Evolutionary conservation across 2,888 invertebrate species (phyloP), one percentile per base, ranked within the genome.

Genomic region (Dasysyrphus tricinctus): DNA sequence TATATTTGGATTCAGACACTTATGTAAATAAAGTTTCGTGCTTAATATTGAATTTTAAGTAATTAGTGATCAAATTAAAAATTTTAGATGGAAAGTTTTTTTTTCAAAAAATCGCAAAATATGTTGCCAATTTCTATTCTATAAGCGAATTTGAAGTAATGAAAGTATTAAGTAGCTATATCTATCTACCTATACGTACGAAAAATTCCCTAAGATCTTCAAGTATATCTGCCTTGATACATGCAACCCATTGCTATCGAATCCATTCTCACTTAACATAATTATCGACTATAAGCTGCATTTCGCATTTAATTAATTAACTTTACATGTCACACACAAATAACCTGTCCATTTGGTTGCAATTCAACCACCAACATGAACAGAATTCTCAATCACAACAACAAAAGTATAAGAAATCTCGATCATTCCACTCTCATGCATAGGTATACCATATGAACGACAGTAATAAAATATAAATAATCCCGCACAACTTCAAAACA

Each of bases 321-420:
- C 77, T 78, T 78, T 67, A 86, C 82, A 86, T 79, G 82, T 78
- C 86, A 86, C 86, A 86, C 86, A 86, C 86, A 82, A 86, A 82
- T 79, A 86, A 86, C 72, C 82, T 86, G 82, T 86, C 82, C 82
- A 86, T 59, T 86, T 81, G 72, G 70, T 59, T 78, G 70, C 70
- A 65, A 78, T 78, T 75, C 72, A 82, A 86, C 85, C 63, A 77
- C 59, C 76, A 24, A 61, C 61, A 61, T 61, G 14, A 51, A 80
- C 69, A 51, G 49, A 47, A 72, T 57, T 16, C 75, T 44, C 57
- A 19, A 32, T 42, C 51, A 76, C 32, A 54, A 63, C 59, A 83
- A 47, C 12, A n/a, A 59, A 19, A 69, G 11, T 51, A 57, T 14
- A 67, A 69, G 19, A 77, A 44, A 69, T 67, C 77, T 57, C 59